phyloP scores from a whole-genome alignment of 2,113 vertebrate species.

The Lepus europaeus region DNA sequence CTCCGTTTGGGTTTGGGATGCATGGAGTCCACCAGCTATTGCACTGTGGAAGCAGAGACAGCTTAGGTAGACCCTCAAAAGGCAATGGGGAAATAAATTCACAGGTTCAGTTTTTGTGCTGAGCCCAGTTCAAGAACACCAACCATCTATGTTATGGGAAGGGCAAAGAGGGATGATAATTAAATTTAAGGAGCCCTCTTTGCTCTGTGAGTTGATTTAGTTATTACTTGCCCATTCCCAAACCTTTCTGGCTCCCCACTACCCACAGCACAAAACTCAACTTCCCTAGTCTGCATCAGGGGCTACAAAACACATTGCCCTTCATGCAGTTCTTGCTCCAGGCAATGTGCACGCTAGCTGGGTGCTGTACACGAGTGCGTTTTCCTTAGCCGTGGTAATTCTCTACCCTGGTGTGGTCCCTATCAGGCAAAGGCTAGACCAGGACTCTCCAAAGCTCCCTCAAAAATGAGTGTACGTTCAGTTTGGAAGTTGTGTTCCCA shows the following conservation, averaged over 20 bases:
- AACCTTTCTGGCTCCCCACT: background rate
- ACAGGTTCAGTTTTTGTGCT: constrained; percentile 4
- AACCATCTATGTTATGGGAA: background rate
- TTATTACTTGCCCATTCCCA: background rate
- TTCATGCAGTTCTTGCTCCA: background rate
- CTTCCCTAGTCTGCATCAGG: background rate
- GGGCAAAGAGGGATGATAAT: background rate
- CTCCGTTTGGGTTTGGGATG: background rate
- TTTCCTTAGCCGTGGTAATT: background rate
- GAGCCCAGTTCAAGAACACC: constrained; percentile 1
- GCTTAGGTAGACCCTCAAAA: background rate
- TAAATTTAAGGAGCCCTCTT: background rate
- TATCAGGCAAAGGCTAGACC: constrained; percentile 12
- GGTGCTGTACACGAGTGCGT: background rate
- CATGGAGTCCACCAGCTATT: background rate
- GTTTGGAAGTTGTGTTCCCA: background rate
- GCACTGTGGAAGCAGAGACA: background rate
- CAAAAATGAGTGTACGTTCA: background rate
- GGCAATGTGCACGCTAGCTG: background rate
- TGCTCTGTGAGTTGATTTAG: background rate
- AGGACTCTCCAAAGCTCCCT: background rate
- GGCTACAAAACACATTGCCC: background rate
- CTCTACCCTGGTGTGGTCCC: background rate
- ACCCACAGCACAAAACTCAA: background rate
- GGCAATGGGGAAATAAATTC: background rate